Evolutionary conservation across 2,113 vertebrate species (phyloP).

Genomic region (Alligator sinensis): DNA sequence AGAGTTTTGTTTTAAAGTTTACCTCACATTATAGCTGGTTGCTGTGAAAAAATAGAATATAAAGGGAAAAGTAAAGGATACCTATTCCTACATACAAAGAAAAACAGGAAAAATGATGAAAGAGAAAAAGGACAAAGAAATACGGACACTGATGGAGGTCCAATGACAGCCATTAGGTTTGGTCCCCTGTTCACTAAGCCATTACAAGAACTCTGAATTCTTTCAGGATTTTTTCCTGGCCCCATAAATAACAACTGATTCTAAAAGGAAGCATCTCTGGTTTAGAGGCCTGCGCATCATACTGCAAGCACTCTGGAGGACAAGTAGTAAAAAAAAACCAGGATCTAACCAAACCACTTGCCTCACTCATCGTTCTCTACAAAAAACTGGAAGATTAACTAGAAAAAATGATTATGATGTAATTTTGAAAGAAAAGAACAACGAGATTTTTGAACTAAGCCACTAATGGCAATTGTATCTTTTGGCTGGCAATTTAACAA

Average conservation of each 20-base stretch:
- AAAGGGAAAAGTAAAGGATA: background rate
- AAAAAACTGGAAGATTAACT: background rate
- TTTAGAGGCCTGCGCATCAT: background rate
- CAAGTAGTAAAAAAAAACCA: background rate
- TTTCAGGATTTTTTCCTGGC: background rate
- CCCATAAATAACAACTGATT: background rate
- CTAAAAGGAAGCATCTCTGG: background rate
- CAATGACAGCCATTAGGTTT: background rate
- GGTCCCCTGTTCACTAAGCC: background rate
- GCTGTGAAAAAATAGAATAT: background rate
- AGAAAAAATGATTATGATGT: background rate
- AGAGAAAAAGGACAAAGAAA: background rate
- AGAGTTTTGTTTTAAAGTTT: background rate
- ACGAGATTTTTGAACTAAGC: background rate
- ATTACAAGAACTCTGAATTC: background rate
- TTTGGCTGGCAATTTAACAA: background rate
- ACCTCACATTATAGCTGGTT: background rate
- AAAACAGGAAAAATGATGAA: background rate
- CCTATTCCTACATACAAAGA: background rate
- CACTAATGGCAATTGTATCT: background rate
- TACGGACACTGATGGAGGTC: background rate
- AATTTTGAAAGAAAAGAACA: background rate
- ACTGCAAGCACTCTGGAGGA: background rate
- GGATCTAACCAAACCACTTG: background rate
- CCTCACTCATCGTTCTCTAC: background rate